These are phyloP conservation scores for Illadopsis cleaveri DNA, from an alignment of 2,113 vertebrate species.

Conservation along the genomic window DNA sequence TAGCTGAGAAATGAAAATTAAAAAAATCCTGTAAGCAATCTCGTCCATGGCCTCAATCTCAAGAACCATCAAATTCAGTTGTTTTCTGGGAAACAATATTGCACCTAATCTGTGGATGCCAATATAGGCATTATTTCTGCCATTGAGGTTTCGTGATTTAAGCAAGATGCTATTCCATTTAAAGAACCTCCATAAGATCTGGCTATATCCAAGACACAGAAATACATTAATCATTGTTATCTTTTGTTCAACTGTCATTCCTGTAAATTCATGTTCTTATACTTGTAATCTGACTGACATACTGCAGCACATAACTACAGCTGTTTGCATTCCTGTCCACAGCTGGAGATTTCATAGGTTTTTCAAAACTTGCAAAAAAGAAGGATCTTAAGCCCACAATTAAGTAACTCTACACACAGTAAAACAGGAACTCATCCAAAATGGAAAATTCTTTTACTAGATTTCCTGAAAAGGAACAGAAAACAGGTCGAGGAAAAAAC, in stretches of 20 bases:
- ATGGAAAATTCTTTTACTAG: background rate
- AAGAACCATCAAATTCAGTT: background rate
- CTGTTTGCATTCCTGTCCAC: background rate
- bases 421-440: background rate
- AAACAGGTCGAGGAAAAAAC: background rate
- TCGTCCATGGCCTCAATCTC: background rate
- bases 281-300: background rate
- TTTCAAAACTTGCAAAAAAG: background rate
- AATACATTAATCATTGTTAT: background rate
- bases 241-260: background rate
- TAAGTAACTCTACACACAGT: background rate
- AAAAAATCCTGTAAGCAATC: background rate
- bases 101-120: background rate
- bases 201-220: background rate
- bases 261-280: background rate
- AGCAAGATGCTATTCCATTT: background rate
- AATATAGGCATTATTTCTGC: background rate
- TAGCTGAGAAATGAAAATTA: background rate
- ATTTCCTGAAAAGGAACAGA: background rate
- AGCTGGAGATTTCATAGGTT: background rate
- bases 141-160: background rate
- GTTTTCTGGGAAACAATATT: background rate
- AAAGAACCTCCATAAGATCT: background rate
- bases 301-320: background rate
- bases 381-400: background rate